Evolutionary conservation across 2,888 invertebrate species (phyloP).

Genomic region (Idaea biselata): DNA sequence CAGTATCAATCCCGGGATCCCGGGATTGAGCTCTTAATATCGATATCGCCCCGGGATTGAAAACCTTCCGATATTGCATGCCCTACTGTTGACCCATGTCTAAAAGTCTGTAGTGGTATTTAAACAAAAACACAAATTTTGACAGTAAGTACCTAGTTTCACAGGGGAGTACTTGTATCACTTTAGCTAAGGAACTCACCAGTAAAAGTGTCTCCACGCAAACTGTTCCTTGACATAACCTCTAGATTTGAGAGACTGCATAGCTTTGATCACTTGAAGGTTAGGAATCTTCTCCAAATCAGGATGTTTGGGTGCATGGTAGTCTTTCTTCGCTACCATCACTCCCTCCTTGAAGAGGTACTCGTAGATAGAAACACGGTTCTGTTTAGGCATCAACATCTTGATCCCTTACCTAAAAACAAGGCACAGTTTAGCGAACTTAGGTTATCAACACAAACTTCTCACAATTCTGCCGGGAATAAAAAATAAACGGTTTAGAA

Average conservation of each 20-base stretch:
- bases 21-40: no score
- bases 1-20: no score
- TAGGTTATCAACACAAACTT: constrained; percentile 41
- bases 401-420: constrained; percentile 80
- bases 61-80: no score
- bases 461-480: constrained; percentile 19
- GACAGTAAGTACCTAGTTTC: no score
- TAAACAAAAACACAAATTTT: no score
- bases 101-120: no score
- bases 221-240: constrained; percentile 99
- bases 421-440: constrained; percentile 41
- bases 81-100: no score
- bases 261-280: constrained; percentile 98
- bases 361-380: constrained; percentile 97
- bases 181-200: constrained; percentile 77
- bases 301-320: constrained; percentile 98
- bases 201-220: constrained; percentile 99
- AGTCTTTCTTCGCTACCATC: constrained; percentile 99
- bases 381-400: constrained; percentile 99
- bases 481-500: constrained; percentile 32
- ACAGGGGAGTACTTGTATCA: no score
- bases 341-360: constrained; percentile 99
- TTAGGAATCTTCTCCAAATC: constrained; percentile 97
- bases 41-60: no score
- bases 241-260: constrained; percentile 97